Percentiles rank a stretch among this genome's conserved stretches.
These are phyloP conservation scores for Molorchus minor DNA, from an alignment of 2,888 invertebrate species.

Conservation along the genomic window DNA sequence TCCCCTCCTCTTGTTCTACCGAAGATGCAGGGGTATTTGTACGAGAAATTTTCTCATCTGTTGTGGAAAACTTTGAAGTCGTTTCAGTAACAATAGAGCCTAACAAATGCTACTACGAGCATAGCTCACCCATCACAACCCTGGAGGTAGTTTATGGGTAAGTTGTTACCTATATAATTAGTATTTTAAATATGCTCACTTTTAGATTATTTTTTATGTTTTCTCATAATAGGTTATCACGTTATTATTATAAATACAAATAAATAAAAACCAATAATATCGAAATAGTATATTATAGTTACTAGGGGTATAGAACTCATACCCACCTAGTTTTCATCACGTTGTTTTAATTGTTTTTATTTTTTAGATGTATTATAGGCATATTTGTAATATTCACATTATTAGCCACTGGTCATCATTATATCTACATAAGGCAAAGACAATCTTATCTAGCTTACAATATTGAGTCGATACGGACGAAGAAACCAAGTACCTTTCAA, in stretches of 20 bases:
- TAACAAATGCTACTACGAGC: constrained; percentile 49
- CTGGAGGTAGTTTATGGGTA: constrained; percentile 62
- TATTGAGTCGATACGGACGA: constrained; percentile 35
- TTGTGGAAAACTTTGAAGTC: constrained; percentile 45
- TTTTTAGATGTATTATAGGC: constrained; percentile 49
- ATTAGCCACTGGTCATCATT: constrained; percentile 51
- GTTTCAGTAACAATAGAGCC: constrained; percentile 43
- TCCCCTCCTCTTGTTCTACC: constrained; percentile 69
- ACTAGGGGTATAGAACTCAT: too few relatives aligned
- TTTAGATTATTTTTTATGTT: too few relatives aligned
- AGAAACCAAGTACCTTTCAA: constrained; percentile 35
- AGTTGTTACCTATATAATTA: constrained; percentile 34
- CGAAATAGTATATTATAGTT: too few relatives aligned
- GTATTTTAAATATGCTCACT: not conserved
- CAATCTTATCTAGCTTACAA: constrained; percentile 44
- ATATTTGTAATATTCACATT: constrained; percentile 47
- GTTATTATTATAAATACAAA: too few relatives aligned
- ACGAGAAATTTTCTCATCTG: constrained; percentile 49
- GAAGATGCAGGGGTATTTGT: constrained; percentile 67
- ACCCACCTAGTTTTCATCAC: too few relatives aligned
- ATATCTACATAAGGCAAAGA: constrained; percentile 43
- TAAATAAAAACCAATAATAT: too few relatives aligned
- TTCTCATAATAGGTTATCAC: too few relatives aligned
- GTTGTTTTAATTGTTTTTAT: constrained; percentile 10
- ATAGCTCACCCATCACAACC: constrained; percentile 54